A percentile compares a stretch with the other conserved stretches of the same genome.
Evolutionary conservation across 2,888 invertebrate genomes (phyloP).

Genomic region (Limnephilus marmoratus): DNA sequence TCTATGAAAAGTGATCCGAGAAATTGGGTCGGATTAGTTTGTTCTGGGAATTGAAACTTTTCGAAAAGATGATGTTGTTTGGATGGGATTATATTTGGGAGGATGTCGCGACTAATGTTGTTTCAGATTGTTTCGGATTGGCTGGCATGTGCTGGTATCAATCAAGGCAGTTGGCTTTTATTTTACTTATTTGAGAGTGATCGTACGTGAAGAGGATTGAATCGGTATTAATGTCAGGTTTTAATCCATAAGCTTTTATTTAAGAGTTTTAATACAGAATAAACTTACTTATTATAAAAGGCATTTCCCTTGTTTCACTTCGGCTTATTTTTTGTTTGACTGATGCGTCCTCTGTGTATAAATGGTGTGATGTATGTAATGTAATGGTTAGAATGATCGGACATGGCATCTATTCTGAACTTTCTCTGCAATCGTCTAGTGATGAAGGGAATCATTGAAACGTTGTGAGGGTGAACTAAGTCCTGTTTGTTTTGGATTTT

Average conservation of each 20-base stretch:
- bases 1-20: constrained; percentile 63
- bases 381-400: too few species aligned
- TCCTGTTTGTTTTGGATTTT: too few species aligned
- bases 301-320: neutral
- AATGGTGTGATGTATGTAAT: too few species aligned
- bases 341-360: too few species aligned
- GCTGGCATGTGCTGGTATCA: constrained; percentile 30
- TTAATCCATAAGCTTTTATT: neutral
- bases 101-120: constrained; percentile 35
- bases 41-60: constrained; percentile 55
- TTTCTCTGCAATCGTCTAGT: neutral
- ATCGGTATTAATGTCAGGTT: neutral
- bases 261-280: neutral
- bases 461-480: too few species aligned
- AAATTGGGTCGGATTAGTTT: constrained; percentile 64
- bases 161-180: constrained; percentile 11
- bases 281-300: neutral
- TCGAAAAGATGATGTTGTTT: neutral
- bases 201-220: neutral
- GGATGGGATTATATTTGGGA: constrained; percentile 30
- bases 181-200: neutral
- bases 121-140: constrained; percentile 38
- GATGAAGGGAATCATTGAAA: too few species aligned
- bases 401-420: neutral
- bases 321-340: neutral